phyloP scores from a whole-genome alignment of 2,888 invertebrate species.

The Eristalis pertinax region DNA sequence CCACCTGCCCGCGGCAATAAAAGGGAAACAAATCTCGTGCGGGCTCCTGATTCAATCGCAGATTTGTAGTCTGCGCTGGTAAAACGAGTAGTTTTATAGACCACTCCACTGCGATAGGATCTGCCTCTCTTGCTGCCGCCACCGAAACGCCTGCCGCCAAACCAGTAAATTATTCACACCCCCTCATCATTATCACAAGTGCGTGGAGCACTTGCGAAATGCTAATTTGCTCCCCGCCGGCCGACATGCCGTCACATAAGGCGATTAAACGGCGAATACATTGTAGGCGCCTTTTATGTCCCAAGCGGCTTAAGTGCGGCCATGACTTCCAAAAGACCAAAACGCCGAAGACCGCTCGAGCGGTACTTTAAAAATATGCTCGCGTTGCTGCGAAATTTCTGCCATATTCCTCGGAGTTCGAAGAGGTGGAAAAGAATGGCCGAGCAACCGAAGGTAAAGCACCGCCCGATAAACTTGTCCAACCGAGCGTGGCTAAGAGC shows the following conservation, averaged over 20 bases:
- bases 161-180: not conserved
- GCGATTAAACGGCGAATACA: not conserved
- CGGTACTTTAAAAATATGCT: not conserved
- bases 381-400: not conserved
- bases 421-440: not conserved
- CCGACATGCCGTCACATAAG: not conserved
- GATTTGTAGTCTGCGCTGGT: not conserved
- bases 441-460: not conserved
- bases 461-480: not conserved
- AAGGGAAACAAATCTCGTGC: not conserved
- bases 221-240: not conserved
- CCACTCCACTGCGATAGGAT: not conserved
- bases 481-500: not conserved
- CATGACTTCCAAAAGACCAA: not conserved
- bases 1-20: not conserved
- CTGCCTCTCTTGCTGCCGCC: not conserved
- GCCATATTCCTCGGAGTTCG: not conserved
- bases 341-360: not conserved
- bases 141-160: not conserved
- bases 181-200: not conserved
- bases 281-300: slow-evolving; percentile 1
- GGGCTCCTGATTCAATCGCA: not conserved
- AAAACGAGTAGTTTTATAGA: not conserved
- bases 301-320: not conserved
- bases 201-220: not conserved